Base-by-base conservation (phyloP, 2,888 invertebrate species). In the Galeopsomyia nigrocyanea region DNA sequence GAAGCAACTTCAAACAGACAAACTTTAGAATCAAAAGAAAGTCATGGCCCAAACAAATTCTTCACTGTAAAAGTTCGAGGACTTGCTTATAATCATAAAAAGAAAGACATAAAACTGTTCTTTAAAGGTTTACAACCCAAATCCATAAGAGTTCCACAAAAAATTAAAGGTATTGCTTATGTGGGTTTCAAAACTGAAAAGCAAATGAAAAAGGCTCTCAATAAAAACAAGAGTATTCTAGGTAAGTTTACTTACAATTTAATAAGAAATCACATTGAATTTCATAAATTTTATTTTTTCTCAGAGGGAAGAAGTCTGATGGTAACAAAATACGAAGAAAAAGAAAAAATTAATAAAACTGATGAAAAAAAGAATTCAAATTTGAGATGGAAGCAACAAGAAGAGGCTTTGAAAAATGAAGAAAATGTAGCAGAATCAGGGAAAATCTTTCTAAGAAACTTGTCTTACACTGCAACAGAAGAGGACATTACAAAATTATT, bases 351-450 rank as follows among this genome's bases (percentile, higher is more conserved):
- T 74, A 57, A 21, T 16, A 72, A 77, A 2, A 73, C 79, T 47
- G 75, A 79, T 47, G 77, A 79, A 16, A 77, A 75, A 55, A 78
- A 79, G 13, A 77, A 82, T 55, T 17, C 76, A 16, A 87, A 88
- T 75, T 78, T 84, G 1, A 90, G 89, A 78, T 93, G 92, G 92
- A 88, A 88, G 74, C 87, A 88, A 19, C 92, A 93, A 82, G 90
- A 91, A 82, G 90, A 91, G 51, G 87, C 88, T 14, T 78, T 93
- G 1, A 90, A 90, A 79, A 90, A 90, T 81, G 94, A 93, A 85
- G 96, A 96, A 84, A 90, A 90, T 77, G 93, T 96, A 74, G 94
- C 92, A 0, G 96, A 96, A 83, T 96, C 97, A 77, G 99, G 99
- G 1, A 91, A 94, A 78, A 93, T 99, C 80, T 99, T 96, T 88